Evolutionary conservation across 2,797 vertebrate genomes (phyloP).

Genomic region (Gymnothorax javanicus): DNA sequence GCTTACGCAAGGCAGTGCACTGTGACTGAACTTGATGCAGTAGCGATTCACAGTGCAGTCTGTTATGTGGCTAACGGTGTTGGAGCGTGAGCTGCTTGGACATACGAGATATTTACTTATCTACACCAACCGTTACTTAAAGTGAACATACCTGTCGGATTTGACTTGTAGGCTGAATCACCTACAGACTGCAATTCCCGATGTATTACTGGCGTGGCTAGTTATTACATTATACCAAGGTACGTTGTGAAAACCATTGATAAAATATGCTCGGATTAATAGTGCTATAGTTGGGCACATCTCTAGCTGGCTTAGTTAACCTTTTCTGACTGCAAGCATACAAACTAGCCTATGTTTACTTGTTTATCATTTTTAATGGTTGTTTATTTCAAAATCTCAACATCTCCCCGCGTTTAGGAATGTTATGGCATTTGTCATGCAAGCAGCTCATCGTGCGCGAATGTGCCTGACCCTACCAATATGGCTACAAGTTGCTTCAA

Average conservation of each 20-base stretch:
- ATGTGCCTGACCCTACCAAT: slow-evolving; percentile 29
- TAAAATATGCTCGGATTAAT: background rate
- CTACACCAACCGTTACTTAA: background rate
- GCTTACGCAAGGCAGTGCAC: background rate
- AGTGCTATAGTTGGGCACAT: background rate
- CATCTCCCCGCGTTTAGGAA: background rate
- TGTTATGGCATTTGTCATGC: background rate
- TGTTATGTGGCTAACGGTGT: background rate
- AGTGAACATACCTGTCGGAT: background rate
- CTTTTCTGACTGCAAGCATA: too few species aligned
- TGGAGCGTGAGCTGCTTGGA: background rate
- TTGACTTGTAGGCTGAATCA: background rate
- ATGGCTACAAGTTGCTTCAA: slow-evolving; percentile 31
- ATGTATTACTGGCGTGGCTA: slow-evolving; percentile 1
- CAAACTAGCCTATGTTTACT: background rate
- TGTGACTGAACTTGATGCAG: too few species aligned
- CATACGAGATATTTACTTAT: background rate
- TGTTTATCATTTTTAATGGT: background rate
- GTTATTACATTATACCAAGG: background rate
- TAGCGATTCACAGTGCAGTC: background rate
- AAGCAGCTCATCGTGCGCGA: background rate
- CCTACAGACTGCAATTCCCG: background rate
- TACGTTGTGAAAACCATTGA: background rate
- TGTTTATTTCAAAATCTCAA: background rate
- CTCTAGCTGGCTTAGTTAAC: too few species aligned